These are phyloP conservation scores for Distichodus sexfasciatus DNA, from an alignment of 2,797 vertebrate genomes.

Conservation along the genomic window DNA sequence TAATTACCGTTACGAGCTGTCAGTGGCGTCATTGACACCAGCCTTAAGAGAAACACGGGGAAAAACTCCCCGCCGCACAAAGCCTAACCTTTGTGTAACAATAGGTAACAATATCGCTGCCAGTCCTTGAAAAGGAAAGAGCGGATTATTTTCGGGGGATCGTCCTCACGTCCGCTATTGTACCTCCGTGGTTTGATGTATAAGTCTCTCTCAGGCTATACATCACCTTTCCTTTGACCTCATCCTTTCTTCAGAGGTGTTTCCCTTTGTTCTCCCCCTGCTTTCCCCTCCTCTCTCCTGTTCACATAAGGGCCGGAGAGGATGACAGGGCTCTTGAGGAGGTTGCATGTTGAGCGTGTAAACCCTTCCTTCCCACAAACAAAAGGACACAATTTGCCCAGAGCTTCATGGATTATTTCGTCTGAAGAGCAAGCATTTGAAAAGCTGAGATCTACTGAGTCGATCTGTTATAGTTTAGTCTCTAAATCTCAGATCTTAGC, in stretches of 20 bases:
- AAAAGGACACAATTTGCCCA: no score
- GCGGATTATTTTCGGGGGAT: conserved; percentile 56
- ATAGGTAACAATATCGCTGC: conserved; percentile 54
- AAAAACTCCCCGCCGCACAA: conserved; percentile 60
- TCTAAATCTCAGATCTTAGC: no score
- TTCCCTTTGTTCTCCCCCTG: neutral
- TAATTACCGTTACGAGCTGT: conserved; percentile 59
- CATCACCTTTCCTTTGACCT: conserved; percentile 37
- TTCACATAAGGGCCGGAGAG: no score
- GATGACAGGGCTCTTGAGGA: no score
- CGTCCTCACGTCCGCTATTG: conserved; percentile 49
- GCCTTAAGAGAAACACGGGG: conserved; percentile 51
- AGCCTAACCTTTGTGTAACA: conserved; percentile 56
- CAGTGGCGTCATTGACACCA: conserved; percentile 67
- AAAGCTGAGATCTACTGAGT: no score
- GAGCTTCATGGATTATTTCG: no score
- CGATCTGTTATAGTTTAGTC: no score
- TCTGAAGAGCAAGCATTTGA: no score
- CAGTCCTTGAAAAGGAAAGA: conserved; percentile 51
- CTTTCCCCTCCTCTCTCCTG: neutral
- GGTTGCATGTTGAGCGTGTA: no score
- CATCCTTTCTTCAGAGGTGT: conserved; percentile 17
- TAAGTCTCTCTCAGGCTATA: conserved; percentile 56
- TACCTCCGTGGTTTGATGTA: conserved; percentile 49
- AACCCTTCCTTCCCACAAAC: neutral